phyloP scores from a whole-genome alignment of 2,888 invertebrate species.

The Campaea margaritaria region DNA sequence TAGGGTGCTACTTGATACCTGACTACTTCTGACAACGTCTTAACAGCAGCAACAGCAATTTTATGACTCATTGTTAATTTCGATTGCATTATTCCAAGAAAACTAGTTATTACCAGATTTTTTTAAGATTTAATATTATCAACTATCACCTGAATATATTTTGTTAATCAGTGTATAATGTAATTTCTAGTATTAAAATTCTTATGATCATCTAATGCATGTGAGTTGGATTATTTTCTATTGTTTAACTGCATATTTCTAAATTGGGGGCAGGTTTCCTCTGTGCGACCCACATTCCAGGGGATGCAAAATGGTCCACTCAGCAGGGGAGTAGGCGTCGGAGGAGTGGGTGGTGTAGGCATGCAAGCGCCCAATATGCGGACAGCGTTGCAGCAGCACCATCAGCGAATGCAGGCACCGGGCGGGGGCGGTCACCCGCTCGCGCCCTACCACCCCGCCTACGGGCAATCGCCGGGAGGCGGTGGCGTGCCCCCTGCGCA shows the following conservation, averaged over 20 bases:
- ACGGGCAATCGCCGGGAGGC: conserved; percentile 81
- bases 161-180: no score
- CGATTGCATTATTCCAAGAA: no score
- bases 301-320: conserved; percentile 92
- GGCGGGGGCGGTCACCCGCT: conserved; percentile 83
- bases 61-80: no score
- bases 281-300: conserved; percentile 56
- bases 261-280: background rate
- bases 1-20: no score
- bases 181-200: no score
- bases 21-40: no score
- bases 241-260: background rate
- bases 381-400: conserved; percentile 87
- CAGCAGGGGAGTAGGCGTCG: conserved; percentile 82
- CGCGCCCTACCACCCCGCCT: conserved; percentile 85
- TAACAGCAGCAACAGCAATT: no score
- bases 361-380: conserved; percentile 83
- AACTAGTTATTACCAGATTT: no score
- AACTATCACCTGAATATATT: no score
- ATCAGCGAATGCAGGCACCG: conserved; percentile 75
- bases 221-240: no score
- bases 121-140: no score
- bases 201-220: no score
- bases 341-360: conserved; percentile 75
- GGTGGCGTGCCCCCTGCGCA: conserved; percentile 65